These are phyloP conservation scores for Liodrosophila aerea DNA, from an alignment of 2,888 invertebrate genomes.

Conservation along the genomic window DNA sequence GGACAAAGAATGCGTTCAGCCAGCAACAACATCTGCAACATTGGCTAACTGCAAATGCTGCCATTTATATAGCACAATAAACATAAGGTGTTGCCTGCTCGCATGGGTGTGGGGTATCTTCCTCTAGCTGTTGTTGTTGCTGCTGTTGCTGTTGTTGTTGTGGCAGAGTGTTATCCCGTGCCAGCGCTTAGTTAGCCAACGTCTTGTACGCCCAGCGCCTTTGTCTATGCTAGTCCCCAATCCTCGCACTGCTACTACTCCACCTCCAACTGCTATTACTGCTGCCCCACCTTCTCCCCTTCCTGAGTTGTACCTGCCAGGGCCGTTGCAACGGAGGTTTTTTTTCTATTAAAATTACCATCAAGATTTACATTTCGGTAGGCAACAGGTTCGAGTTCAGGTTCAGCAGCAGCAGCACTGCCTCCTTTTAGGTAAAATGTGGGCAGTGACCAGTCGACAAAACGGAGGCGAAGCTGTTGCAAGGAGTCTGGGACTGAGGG, in stretches of 20 bases:
- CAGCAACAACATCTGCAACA: constrained; percentile 31
- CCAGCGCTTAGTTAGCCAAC: constrained; percentile 72
- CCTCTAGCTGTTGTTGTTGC: constrained; percentile 18
- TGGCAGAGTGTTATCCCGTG: constrained; percentile 65
- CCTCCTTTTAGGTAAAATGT: constrained; percentile 68
- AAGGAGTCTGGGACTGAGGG: no score
- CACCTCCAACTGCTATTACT: background rate
- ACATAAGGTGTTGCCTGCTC: constrained; percentile 72
- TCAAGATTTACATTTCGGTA: constrained; percentile 79
- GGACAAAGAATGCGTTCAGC: constrained; percentile 53
- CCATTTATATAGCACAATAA: constrained; percentile 78
- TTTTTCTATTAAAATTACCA: constrained; percentile 80
- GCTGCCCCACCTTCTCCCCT: background rate
- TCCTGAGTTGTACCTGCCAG: constrained; percentile 18
- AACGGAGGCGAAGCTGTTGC: constrained; percentile 24
- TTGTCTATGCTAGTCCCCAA: constrained; percentile 25
- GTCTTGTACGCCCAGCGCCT: constrained; percentile 71
- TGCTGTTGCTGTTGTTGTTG: constrained; percentile 29
- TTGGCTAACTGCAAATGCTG: constrained; percentile 77
- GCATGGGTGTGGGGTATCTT: constrained; percentile 59
- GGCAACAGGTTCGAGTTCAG: constrained; percentile 70
- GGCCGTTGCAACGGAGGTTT: constrained; percentile 45
- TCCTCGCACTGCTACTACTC: background rate
- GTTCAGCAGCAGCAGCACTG: no score
- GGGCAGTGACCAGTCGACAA: constrained; percentile 53